Evolutionary conservation across 2,797 vertebrate species (phyloP).

Genomic region (Pseudotriccus pelzelni): DNA sequence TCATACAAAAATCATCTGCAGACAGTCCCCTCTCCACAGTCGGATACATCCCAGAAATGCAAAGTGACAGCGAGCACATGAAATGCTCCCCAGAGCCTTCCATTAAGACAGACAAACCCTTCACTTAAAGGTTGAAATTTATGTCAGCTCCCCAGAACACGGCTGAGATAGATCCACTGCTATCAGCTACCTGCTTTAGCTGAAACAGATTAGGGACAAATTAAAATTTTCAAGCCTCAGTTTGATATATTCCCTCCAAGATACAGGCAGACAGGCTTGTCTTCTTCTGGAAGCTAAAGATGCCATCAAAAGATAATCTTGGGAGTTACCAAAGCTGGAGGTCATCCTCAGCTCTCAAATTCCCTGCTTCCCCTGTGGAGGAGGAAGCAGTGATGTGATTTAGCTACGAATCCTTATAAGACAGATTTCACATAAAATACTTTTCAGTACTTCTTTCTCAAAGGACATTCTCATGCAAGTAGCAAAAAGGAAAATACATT

Average conservation of each 20-base stretch:
- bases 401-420: not conserved
- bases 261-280: not conserved
- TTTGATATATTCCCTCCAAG: not conserved
- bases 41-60: not conserved
- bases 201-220: not conserved
- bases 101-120: not conserved
- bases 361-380: not conserved
- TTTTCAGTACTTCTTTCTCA: not conserved
- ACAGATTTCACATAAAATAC: not conserved
- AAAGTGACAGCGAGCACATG: constrained; percentile 23
- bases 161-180: not conserved
- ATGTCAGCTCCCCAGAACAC: not conserved
- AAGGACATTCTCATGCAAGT: not conserved
- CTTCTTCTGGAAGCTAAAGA: not conserved
- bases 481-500: not conserved
- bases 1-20: not conserved
- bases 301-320: constrained; percentile 8
- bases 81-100: not conserved
- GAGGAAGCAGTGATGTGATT: not conserved
- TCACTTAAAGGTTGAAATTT: constrained; percentile 13
- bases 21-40: not conserved
- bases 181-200: not conserved
- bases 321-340: constrained; percentile 7
- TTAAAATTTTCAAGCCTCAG: not conserved
- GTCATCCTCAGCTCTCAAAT: constrained; percentile 1